These are phyloP conservation scores for Plemyria rubiginata DNA, from an alignment of 2,888 invertebrate genomes.

Conservation along the genomic window DNA sequence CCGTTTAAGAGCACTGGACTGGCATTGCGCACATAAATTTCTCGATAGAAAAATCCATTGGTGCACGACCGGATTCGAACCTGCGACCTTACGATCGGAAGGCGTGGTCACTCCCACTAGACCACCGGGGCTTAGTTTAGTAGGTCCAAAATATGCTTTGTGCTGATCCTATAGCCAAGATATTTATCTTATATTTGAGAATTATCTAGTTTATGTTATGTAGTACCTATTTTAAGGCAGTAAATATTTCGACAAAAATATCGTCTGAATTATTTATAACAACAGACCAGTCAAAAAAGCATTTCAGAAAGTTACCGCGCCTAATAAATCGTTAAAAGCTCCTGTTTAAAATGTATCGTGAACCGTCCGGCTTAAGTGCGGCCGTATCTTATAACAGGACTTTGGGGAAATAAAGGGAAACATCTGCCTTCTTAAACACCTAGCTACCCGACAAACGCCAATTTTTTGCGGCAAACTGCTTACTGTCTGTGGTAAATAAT, in stretches of 20 bases:
- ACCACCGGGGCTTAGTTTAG: too few species aligned
- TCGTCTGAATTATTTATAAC: slow-evolving; percentile 10
- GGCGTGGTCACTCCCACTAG: too few species aligned
- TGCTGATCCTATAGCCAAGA: too few species aligned
- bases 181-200: too few species aligned
- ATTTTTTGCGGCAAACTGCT: slow-evolving; percentile 51
- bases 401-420: slow-evolving; percentile 52
- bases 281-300: slow-evolving; percentile 32
- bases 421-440: slow-evolving; percentile 45
- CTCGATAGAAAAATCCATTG: too few species aligned
- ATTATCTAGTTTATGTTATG: too few species aligned
- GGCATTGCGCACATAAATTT: too few species aligned
- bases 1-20: too few species aligned
- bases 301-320: slow-evolving; percentile 38
- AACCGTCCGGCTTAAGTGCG: slow-evolving; percentile 45
- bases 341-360: slow-evolving; percentile 48
- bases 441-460: slow-evolving; percentile 42
- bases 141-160: too few species aligned
- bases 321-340: slow-evolving; percentile 44
- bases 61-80: too few species aligned
- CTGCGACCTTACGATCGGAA: too few species aligned
- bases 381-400: slow-evolving; percentile 51
- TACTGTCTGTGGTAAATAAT: slow-evolving; percentile 70
- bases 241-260: not conserved
- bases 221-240: too few species aligned